Percentiles rank a stretch among this genome's conserved stretches.
These are phyloP conservation scores for Eupleurogrammus muticus DNA, from an alignment of 2,797 vertebrate species.

Conservation along the genomic window DNA sequence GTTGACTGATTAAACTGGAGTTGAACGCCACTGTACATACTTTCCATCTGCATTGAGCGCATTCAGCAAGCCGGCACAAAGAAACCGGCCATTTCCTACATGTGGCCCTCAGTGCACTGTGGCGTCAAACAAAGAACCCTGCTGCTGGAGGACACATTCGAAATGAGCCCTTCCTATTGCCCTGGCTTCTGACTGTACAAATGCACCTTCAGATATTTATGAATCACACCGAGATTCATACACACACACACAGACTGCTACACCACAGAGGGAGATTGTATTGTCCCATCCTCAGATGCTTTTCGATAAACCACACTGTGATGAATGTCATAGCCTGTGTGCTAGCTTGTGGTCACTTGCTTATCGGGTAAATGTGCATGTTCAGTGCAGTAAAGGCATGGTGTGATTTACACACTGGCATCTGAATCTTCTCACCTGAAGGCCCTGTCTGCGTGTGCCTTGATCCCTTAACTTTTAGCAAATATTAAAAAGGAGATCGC, in stretches of 20 bases:
- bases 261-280: conserved; percentile 76
- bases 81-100: conserved; percentile 43
- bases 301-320: conserved; percentile 51
- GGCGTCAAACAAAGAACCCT: conserved; percentile 38
- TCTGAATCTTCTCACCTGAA: conserved; percentile 56
- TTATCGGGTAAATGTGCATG: conserved; percentile 56
- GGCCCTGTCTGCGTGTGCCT: conserved; percentile 53
- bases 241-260: conserved; percentile 65
- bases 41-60: conserved; percentile 75
- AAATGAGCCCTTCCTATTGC: conserved; percentile 55
- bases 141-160: conserved; percentile 54
- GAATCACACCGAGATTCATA: conserved; percentile 76
- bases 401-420: conserved; percentile 63
- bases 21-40: conserved; percentile 72
- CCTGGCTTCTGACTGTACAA: conserved; percentile 75
- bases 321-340: conserved; percentile 40
- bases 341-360: conserved; percentile 34
- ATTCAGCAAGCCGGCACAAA: conserved; percentile 71
- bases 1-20: conserved; percentile 66
- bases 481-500: conserved; percentile 17
- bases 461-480: too few relatives aligned
- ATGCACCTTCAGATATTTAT: conserved; percentile 70
- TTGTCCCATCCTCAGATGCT: conserved; percentile 59
- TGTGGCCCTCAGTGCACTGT: conserved; percentile 44
- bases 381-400: conserved; percentile 56